Conservation (phyloP, 2,113 vertebrate species). For the Orthochromis indermauri region DNA sequence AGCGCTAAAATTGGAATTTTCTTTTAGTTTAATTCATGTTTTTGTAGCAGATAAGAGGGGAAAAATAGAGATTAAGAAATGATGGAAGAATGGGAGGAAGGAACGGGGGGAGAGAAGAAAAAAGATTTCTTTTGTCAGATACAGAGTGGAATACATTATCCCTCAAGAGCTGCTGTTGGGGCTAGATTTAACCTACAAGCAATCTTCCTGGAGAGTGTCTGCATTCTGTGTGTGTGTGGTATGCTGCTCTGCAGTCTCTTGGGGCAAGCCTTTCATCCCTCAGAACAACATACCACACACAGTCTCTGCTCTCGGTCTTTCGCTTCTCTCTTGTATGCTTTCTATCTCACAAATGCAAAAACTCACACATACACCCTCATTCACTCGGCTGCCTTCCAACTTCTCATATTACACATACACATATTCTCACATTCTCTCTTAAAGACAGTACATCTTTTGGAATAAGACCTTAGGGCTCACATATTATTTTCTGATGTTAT, state of each 20-base stretch:
- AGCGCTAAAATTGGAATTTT: background rate
- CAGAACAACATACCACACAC: slow-evolving; percentile 13
- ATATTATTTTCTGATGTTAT: background rate
- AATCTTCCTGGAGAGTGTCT: slow-evolving; percentile 14
- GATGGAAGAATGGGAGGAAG: background rate
- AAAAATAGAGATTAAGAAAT: background rate
- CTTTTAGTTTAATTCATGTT: background rate
- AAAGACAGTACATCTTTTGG: background rate
- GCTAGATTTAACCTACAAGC: slow-evolving; percentile 28
- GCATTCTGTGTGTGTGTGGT: background rate
- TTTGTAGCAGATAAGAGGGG: background rate
- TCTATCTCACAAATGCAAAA: background rate
- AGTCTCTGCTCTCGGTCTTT: background rate
- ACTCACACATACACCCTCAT: background rate
- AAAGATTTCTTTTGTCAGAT: slow-evolving; percentile 10
- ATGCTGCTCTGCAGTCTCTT: slow-evolving; percentile 2
- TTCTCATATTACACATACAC: background rate
- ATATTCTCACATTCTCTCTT: background rate
- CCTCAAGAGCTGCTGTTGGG: slow-evolving; percentile 2
- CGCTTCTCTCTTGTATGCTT: background rate
- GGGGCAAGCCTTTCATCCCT: slow-evolving; percentile 19
- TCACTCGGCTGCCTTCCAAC: background rate
- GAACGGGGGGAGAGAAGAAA: background rate
- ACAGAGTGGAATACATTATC: slow-evolving; percentile 31
- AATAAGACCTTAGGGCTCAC: background rate